Evolutionary conservation across 2,888 invertebrate genomes (phyloP), one percentile per base, ranked within the genome.

Genomic region (Ophonus ardosiacus): DNA sequence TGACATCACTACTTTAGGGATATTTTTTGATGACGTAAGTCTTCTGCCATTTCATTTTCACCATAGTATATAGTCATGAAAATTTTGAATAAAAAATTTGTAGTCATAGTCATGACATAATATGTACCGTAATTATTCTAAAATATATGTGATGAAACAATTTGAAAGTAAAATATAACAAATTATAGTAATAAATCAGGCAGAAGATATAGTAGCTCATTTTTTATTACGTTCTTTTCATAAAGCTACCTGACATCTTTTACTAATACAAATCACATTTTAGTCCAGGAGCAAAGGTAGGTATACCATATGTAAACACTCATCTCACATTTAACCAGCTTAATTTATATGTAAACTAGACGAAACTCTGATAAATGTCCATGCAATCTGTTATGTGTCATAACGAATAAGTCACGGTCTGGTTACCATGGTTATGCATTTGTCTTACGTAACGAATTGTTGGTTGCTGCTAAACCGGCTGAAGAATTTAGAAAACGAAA

Each of bases 371-470:
- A 78, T 86, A 84, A 85, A 86, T 85, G 85, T 79, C 80, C 80
- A 81, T 65, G 85, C 79, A 86, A 85, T 81, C 63, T 89, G 89
- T 89, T 89, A 89, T 88, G 88, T 88, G 89, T 81, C 71, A 74
- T 43, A 74, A 74, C 43, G 43, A 43, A 74, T 74, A 90, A 89
- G 90, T 90, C 89, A 89, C 90, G 90, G 90, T 86, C 88, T 89
- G 40, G 71, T 74, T 74, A 18, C 43, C 89, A 89, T 86, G 87
- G 88, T 90, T 90, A 90, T 90, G 89, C 91, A 90, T 90, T 90
- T 90, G 90, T 89, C 90, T 90, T 90, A 90, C 90, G 43, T 40
- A 74, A 74, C 43, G 17, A 15, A 15, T 38, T 68, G 31, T 38
- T 68, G 68, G 40, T 68, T 68, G 40, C 38, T 24, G 21, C 2